Percentiles rank a stretch among this genome's conserved stretches.
Evolutionary conservation across 2,797 vertebrate genomes (phyloP).

Genomic region (Phataginus tricuspis): DNA sequence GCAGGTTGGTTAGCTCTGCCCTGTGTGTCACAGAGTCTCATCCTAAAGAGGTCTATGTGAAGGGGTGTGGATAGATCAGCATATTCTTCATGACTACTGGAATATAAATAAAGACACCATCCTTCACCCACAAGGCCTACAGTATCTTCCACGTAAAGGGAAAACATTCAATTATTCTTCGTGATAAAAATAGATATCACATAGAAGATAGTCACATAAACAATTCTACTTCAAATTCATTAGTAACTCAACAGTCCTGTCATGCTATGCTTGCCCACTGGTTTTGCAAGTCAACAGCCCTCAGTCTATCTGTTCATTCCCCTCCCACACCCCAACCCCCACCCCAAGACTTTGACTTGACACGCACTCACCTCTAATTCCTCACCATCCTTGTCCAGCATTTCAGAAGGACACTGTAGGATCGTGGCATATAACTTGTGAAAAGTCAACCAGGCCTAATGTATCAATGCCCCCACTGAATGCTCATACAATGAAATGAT

Average conservation of each 20-base stretch:
- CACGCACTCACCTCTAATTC: constrained; percentile 16
- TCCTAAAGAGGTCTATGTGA: background rate
- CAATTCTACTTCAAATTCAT: background rate
- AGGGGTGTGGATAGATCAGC: background rate
- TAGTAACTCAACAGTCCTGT: background rate
- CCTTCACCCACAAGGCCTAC: background rate
- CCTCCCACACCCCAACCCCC: background rate
- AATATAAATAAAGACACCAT: constrained; percentile 11
- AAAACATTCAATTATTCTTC: constrained; percentile 23
- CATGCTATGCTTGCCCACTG: background rate
- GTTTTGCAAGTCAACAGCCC: background rate
- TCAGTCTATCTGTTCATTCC: background rate
- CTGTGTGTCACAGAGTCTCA: background rate
- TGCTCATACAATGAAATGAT: constrained; percentile 63
- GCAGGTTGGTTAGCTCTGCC: background rate
- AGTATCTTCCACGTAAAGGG: background rate
- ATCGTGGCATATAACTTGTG: constrained; percentile 65
- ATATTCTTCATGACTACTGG: background rate
- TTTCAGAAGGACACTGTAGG: constrained; percentile 46
- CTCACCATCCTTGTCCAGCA: constrained; percentile 23
- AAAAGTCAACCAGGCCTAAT: constrained; percentile 41
- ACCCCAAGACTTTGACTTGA: background rate
- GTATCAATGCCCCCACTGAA: constrained; percentile 59
- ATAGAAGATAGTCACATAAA: background rate
- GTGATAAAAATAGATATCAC: background rate